Evolutionary conservation across 2,888 invertebrate species (phyloP), one percentile per base, ranked within the genome.

Genomic region (Anarsia innoxiella): DNA sequence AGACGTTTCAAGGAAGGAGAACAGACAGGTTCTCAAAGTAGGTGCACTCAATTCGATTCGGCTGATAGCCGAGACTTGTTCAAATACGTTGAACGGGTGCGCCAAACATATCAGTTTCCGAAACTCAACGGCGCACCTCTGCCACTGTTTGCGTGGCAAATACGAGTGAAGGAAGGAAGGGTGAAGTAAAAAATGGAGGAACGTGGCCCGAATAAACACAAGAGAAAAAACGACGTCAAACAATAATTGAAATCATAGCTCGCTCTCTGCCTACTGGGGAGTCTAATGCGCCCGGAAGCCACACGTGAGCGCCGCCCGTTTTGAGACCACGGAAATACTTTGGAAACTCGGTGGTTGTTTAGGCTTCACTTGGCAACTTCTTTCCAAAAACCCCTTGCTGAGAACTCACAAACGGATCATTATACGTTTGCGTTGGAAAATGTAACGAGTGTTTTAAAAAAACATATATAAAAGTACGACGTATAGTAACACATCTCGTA

Each of bases 181-280:
- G 76, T 71, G 59, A 73, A 70, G 60, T 63, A 68, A 74, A 79
- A 82, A 78, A 72, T 72, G 68, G 66, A 66, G 70, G 63, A 72
- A 74, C 67, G 70, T 65, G 66, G 61, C 69, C 71, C 72, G 72
- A 80, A 78, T 75, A 78, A 79, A 80, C 76, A 82, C 62, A 73
- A 71, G 67, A 73, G 67, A 74, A 83, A 80, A 75, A 79, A 82
- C 75, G 76, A 77, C 71, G 73, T 79, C 75, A 77, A 82, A 82
- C 66, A 78, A 77, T 80, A 82, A 82, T 82, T 79, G 83, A 82
- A 83, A 82, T 79, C 78, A 78, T 77, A 71, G 73, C 68, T 64
- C 51, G 63, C 58, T 10, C 49, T 46, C 49, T 49, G 55, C n/a
- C 19, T 11, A 57, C 51, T 56, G 51, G 53, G 63, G 61, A 57